Base-by-base conservation (phyloP, 2,888 invertebrate genomes). In the Lycaena phlaeas region DNA sequence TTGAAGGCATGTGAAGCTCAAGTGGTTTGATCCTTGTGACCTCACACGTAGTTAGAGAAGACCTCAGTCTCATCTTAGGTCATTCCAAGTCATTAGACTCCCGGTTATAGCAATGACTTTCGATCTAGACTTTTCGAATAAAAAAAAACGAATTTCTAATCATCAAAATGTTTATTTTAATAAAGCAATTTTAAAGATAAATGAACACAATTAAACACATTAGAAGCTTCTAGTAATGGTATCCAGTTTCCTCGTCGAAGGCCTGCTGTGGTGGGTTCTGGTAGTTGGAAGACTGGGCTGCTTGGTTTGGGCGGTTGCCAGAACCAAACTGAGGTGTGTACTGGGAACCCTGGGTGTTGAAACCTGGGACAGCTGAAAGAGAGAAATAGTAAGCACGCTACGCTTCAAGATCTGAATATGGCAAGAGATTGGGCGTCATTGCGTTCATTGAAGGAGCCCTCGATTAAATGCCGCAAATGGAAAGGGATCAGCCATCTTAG, bases 251-350 rank as follows among this genome's bases (percentile, higher is more conserved):
- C 44, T 77, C 81, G 37, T 84, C 76, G 42, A 84, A 84, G 17
- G 63, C 50, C 45, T 82, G 82, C 43, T 77, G 78, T 14, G 76
- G 73, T 29, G 54, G 51, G 47, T 69, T 64, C 48, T 68, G 63
- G 55, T 56, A 55, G 50, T 38, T 54, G 7, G 62, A 52, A 12
- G 57, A 42, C 44, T 63, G 66, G 1, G 81, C 77, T 2, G 73
- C 63, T 46, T 72, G 56, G 58, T 81, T 79, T 49, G 78, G 77
- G 38, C 71, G 70, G 55, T 56, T 71, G 42, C 67, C 44, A n/a
- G 65, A 55, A 0, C 60, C 62, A 12, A 56, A 57, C 47, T 64
- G 64, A 5, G 44, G 14, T 10, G 39, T 43, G 38, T 42, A 43
- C 10, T 54, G 53, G 26, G 50, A 25, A 2, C 52, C 46, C 18